Evolutionary conservation across 92 coral and sea anemone species (phyloP).

Genomic region (Actinernus sp.): DNA sequence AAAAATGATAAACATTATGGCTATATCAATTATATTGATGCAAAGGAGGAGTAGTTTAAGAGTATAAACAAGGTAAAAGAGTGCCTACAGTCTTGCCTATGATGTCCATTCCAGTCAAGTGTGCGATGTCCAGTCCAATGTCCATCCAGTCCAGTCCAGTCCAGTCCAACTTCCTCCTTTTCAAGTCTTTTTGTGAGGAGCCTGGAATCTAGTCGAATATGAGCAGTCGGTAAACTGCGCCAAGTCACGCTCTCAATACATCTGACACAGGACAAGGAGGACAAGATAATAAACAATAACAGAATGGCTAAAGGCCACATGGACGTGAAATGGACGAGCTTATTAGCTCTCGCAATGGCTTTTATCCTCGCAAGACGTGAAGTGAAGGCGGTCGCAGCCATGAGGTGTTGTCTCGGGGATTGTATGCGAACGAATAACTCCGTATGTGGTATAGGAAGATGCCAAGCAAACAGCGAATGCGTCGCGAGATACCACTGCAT

Average conservation of each 20-base stretch:
- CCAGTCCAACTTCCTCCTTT: too few relatives aligned
- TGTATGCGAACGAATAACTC: slow-evolving; percentile 7
- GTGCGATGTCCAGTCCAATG: too few relatives aligned
- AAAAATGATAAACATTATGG: too few relatives aligned
- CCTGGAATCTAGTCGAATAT: too few relatives aligned
- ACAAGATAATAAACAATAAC: not conserved
- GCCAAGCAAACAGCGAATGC: not conserved
- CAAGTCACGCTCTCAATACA: not conserved
- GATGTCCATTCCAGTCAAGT: too few relatives aligned
- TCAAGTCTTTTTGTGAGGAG: too few relatives aligned
- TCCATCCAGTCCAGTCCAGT: too few relatives aligned
- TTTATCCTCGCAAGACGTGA: not conserved
- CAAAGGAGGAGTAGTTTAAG: too few relatives aligned
- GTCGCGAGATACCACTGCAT: slow-evolving; percentile 3
- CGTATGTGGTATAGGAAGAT: not conserved
- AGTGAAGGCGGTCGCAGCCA: not conserved
- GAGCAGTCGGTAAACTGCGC: not conserved
- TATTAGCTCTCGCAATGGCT: not conserved
- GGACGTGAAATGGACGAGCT: not conserved
- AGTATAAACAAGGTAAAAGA: too few relatives aligned
- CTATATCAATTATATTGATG: too few relatives aligned
- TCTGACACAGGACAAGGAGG: not conserved
- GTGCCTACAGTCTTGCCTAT: too few relatives aligned
- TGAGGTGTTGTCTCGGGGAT: slow-evolving; percentile 5
- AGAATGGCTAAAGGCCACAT: not conserved